phyloP scores from a whole-genome alignment of 2,888 invertebrate species.

The Strigamia maritima region DNA sequence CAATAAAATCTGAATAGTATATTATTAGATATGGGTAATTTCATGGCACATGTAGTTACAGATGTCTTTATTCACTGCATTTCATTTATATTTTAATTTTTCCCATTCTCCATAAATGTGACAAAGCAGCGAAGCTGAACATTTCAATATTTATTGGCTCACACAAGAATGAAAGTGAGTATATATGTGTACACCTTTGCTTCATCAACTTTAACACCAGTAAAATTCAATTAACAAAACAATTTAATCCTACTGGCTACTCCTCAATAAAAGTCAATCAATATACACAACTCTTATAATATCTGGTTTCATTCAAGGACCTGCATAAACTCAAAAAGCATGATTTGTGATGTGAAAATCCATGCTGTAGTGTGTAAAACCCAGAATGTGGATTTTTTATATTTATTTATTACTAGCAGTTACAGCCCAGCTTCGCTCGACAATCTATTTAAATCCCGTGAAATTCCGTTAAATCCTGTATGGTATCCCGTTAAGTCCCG shows the following conservation, averaged over 20 bases:
- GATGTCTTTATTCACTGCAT: background rate
- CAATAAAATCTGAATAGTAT: background rate
- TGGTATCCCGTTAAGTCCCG: too few relatives aligned
- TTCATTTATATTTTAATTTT: background rate
- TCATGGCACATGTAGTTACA: background rate
- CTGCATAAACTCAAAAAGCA: too few relatives aligned
- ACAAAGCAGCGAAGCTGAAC: background rate
- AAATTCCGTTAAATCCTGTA: too few relatives aligned
- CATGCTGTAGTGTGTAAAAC: too few relatives aligned
- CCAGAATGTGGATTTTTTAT: too few relatives aligned
- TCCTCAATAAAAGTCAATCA: background rate
- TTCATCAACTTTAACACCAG: background rate
- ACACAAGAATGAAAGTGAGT: background rate
- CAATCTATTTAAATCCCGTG: too few relatives aligned
- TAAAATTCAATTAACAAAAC: background rate
- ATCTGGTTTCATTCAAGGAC: too few relatives aligned
- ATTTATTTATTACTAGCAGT: too few relatives aligned
- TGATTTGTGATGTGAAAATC: too few relatives aligned
- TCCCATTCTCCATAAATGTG: background rate
- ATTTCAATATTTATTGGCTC: background rate
- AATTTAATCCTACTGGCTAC: background rate
- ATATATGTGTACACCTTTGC: background rate
- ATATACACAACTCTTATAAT: too few relatives aligned
- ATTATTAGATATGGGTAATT: background rate
- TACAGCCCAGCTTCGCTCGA: too few relatives aligned